Evolutionary conservation across 2,797 vertebrate species (phyloP).

Genomic region (Coregonus suidteri): DNA sequence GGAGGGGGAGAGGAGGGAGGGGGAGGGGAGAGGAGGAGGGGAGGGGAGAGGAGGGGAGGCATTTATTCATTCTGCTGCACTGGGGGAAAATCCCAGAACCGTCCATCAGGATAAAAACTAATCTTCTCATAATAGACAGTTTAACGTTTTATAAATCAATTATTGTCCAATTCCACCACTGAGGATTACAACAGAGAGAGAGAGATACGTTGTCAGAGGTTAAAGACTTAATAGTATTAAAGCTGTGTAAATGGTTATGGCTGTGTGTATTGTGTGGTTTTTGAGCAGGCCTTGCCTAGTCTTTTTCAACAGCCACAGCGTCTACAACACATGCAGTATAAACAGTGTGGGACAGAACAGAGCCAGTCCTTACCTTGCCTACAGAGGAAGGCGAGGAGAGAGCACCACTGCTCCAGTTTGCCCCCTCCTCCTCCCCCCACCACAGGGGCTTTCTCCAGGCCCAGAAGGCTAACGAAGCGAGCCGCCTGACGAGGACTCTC

Average conservation of each 20-base stretch:
- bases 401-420: conserved; percentile 96
- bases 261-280: background rate
- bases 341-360: background rate
- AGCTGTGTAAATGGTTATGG: background rate
- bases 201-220: background rate
- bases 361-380: conserved; percentile 82
- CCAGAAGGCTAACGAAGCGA: conserved; percentile 92
- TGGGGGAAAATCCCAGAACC: too few relatives aligned
- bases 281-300: too few relatives aligned
- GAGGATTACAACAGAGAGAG: background rate
- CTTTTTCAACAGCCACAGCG: too few relatives aligned
- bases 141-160: background rate
- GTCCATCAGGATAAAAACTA: too few relatives aligned
- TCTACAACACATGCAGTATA: too few relatives aligned
- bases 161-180: background rate
- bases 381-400: conserved; percentile 89
- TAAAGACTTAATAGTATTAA: background rate
- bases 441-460: conserved; percentile 84
- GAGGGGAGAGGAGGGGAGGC: too few relatives aligned
- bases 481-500: conserved; percentile 92
- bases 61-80: too few relatives aligned
- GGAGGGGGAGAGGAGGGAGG: too few relatives aligned
- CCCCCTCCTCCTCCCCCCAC: conserved; percentile 89
- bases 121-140: background rate
- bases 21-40: too few relatives aligned